Evolutionary conservation across 2,797 vertebrate species (phyloP).

Genomic region (Coregonus ussuriensis): DNA sequence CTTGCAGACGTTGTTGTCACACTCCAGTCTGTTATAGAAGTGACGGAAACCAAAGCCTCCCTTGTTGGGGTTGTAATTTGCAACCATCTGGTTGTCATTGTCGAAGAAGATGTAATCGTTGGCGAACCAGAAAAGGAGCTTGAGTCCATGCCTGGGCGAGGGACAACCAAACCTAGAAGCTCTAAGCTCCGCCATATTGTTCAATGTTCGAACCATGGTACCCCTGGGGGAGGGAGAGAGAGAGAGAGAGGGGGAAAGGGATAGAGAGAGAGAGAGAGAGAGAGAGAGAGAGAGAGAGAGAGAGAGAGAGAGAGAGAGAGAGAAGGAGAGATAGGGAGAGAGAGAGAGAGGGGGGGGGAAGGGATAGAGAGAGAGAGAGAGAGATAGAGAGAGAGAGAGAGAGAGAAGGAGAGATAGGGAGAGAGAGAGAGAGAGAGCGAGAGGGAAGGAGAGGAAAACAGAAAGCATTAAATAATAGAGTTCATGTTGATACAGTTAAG

Average conservation of each 20-base stretch:
- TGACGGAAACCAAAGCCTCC: conserved; percentile 24
- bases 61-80: rapidly evolving
- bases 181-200: conserved; percentile 17
- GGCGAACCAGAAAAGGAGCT: conserved; percentile 48
- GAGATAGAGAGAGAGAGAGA: too few relatives aligned
- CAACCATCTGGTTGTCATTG: neutral
- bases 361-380: too few relatives aligned
- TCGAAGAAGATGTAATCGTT: neutral
- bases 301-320: too few relatives aligned
- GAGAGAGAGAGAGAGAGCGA: too few relatives aligned
- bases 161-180: conserved; percentile 21
- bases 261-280: too few relatives aligned
- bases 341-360: too few relatives aligned
- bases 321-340: too few relatives aligned
- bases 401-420: too few relatives aligned
- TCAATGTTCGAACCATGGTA: conserved; percentile 22
- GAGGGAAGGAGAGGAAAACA: neutral
- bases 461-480: neutral
- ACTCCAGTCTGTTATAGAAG: conserved; percentile 26
- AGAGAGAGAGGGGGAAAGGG: too few relatives aligned
- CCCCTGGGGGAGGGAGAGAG: neutral
- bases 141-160: conserved; percentile 26
- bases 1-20: neutral
- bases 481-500: too few relatives aligned
- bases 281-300: rapidly evolving